Evolutionary conservation across 2,888 invertebrate species (phyloP).

Genomic region (Andrena fulva): DNA sequence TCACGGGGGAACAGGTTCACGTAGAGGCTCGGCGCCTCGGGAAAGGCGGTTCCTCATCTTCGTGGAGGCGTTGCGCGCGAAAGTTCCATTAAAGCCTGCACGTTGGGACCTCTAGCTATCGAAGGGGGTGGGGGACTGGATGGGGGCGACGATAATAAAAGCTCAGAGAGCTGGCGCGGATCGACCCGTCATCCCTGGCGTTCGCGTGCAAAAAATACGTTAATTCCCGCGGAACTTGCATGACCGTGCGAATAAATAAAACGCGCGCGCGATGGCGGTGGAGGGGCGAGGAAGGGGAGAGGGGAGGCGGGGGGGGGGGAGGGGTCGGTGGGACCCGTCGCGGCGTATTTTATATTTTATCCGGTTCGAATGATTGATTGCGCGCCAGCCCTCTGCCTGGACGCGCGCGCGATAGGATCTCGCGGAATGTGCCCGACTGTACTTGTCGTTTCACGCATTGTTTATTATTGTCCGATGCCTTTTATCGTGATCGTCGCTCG

Average conservation of each 20-base stretch:
- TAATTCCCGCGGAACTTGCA: slow-evolving; percentile 81
- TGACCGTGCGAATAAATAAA: slow-evolving; percentile 84
- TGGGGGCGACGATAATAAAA: slow-evolving; percentile 63
- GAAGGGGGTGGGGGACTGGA: background rate
- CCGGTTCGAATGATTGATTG: slow-evolving; percentile 83
- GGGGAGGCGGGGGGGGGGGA: no score
- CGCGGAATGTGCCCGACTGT: slow-evolving; percentile 79
- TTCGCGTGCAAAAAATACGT: slow-evolving; percentile 83
- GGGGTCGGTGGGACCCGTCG: slow-evolving; percentile 57
- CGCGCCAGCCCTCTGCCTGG: slow-evolving; percentile 67
- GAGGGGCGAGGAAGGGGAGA: background rate
- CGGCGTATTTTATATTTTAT: slow-evolving; percentile 83
- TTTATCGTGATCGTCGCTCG: slow-evolving; percentile 79
- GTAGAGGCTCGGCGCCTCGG: background rate
- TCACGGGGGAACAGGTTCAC: background rate
- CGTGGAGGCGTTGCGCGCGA: slow-evolving; percentile 32
- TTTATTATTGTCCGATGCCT: slow-evolving; percentile 82
- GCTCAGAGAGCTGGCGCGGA: slow-evolving; percentile 70
- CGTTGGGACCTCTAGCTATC: slow-evolving; percentile 28
- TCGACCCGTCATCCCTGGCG: slow-evolving; percentile 76
- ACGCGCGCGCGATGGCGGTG: slow-evolving; percentile 67
- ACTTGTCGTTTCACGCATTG: slow-evolving; percentile 84
- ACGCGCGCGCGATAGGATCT: slow-evolving; percentile 76
- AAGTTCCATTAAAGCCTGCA: slow-evolving; percentile 32
- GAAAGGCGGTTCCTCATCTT: background rate